These are phyloP conservation scores for Propsilocerus akamusi DNA, from an alignment of 1,140 invertebrate genomes.

Conservation along the genomic window DNA sequence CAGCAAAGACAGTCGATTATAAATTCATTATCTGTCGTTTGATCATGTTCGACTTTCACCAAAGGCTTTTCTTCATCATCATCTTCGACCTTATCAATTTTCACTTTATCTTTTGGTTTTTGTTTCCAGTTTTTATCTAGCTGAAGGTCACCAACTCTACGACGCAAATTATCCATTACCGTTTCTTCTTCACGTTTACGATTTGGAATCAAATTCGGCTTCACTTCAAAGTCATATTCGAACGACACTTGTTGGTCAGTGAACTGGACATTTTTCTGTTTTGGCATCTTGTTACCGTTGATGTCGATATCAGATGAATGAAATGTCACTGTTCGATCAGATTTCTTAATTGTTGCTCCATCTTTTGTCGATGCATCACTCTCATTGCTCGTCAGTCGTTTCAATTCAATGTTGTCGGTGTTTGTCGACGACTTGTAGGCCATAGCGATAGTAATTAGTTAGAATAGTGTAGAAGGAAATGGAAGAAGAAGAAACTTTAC, in stretches of 20 bases:
- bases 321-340: not conserved
- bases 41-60: not conserved
- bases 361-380: not conserved
- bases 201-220: not conserved
- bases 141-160: not conserved
- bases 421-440: not conserved
- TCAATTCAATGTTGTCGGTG: not conserved
- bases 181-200: not conserved
- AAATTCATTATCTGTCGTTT: constrained; percentile 42
- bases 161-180: not conserved
- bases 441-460: not conserved
- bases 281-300: not conserved
- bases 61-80: not conserved
- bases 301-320: not conserved
- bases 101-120: not conserved
- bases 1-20: constrained; percentile 60
- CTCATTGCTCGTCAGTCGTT: not conserved
- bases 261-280: not conserved
- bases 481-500: not conserved
- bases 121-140: not conserved
- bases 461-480: not conserved
- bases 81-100: not conserved
- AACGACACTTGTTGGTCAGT: not conserved
- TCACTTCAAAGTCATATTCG: not conserved
- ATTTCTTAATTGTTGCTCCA: not conserved